Percentiles rank a stretch among this genome's conserved stretches.
Conservation (phyloP, 2,888 invertebrate species). For the Cancer borealis region DNA sequence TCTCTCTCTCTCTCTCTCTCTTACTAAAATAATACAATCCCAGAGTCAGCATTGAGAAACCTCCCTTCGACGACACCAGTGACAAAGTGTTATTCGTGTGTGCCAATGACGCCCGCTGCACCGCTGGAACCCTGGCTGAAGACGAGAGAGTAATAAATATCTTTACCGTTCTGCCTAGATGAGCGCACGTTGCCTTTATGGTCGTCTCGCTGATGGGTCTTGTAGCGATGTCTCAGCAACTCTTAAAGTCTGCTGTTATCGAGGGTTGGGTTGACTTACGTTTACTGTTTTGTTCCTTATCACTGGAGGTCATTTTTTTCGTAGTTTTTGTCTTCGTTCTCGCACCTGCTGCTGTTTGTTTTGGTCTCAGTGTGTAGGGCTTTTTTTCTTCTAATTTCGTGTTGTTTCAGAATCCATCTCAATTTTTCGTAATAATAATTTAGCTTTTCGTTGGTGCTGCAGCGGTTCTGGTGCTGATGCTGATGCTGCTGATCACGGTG, state of each 20-base stretch:
- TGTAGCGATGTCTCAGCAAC: not conserved
- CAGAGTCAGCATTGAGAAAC: not conserved
- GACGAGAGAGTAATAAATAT: not conserved
- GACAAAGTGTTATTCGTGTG: not conserved
- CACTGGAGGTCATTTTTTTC: not conserved
- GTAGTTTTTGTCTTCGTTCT: not conserved
- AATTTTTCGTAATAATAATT: not conserved
- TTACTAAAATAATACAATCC: slow-evolving; percentile 3
- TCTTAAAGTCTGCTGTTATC: not conserved
- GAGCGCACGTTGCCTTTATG: not conserved
- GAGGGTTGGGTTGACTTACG: not conserved
- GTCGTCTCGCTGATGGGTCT: not conserved
- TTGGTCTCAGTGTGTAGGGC: not conserved
- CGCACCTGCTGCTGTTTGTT: not conserved
- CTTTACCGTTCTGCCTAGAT: slow-evolving; percentile 11
- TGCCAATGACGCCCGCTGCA: not conserved
- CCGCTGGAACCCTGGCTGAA: not conserved
- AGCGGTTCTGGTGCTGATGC: not conserved
- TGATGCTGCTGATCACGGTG: not conserved
- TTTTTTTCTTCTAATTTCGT: not conserved
- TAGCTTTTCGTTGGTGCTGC: not conserved
- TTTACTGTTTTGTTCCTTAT: not conserved
- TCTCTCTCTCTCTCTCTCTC: slow-evolving; percentile 49
- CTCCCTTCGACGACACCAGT: not conserved
- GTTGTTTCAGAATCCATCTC: not conserved